Conservation (phyloP, 2,113 vertebrate species). For the Laterallus jamaicensis region DNA sequence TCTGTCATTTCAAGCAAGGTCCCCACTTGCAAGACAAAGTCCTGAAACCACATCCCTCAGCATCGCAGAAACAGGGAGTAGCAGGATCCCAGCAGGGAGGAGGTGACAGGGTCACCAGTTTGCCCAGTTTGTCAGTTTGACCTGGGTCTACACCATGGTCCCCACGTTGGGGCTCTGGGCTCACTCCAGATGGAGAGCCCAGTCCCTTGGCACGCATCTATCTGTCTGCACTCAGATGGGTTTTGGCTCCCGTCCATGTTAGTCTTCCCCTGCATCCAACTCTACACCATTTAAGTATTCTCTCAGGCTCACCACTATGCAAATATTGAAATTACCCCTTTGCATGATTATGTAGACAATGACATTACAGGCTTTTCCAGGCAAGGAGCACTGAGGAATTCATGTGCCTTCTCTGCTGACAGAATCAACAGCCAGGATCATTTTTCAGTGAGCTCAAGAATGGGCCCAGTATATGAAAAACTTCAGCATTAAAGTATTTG, state of each 20-base stretch:
- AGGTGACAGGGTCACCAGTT: background rate
- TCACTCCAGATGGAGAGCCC: background rate
- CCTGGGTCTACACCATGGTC: background rate
- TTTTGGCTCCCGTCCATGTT: background rate
- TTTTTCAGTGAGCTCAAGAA: conserved; percentile 10
- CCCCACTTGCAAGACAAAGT: background rate
- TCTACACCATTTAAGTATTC: conserved; percentile 20
- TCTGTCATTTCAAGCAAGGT: background rate
- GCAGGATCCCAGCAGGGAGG: background rate
- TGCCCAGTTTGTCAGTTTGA: background rate
- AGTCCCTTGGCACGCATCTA: background rate
- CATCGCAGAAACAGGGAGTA: background rate
- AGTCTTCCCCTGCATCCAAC: background rate
- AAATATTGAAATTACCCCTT: conserved; percentile 39
- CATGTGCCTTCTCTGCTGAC: background rate
- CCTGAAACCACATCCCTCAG: fast-evolving
- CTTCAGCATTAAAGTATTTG: background rate
- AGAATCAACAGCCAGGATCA: background rate
- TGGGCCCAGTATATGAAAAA: background rate
- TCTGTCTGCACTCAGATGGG: background rate
- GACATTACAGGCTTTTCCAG: conserved; percentile 1
- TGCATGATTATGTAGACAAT: background rate
- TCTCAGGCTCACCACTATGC: background rate
- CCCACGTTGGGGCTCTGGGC: background rate
- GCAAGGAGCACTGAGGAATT: background rate